Conservation (phyloP, 2,113 vertebrate genomes). For the Synodontis membranacea region DNA sequence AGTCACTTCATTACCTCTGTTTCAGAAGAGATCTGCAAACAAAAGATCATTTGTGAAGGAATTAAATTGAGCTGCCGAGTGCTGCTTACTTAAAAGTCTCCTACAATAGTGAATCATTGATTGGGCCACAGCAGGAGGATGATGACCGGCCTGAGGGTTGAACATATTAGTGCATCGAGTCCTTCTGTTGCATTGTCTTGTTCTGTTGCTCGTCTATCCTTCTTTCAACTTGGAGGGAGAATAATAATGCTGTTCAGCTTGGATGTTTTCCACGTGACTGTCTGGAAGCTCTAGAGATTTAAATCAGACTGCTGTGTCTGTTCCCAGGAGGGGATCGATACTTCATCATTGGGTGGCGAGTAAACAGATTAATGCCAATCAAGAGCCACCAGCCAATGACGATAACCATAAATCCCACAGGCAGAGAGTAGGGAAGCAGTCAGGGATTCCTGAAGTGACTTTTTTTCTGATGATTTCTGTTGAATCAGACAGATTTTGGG, state of each 20-base stretch:
- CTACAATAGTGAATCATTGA: constrained; percentile 22
- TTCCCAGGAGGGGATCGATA: constrained; percentile 44
- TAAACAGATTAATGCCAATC: constrained; percentile 51
- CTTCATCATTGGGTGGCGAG: constrained; percentile 30
- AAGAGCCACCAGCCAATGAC: constrained; percentile 33
- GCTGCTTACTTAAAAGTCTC: constrained; percentile 29
- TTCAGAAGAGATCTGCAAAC: neutral
- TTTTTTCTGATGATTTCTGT: neutral
- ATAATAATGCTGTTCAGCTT: neutral
- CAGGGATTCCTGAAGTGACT: constrained; percentile 28
- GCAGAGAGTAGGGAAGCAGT: neutral
- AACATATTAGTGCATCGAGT: neutral
- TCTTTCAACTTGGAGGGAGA: neutral
- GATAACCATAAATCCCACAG: constrained; percentile 47
- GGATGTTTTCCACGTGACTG: neutral
- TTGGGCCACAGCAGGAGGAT: constrained; percentile 16
- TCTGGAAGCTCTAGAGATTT: constrained; percentile 24
- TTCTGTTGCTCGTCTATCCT: neutral
- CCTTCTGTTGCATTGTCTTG: neutral
- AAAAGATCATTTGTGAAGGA: neutral
- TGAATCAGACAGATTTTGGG: neutral
- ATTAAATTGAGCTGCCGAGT: neutral
- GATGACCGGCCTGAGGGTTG: constrained; percentile 22
- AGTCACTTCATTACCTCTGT: neutral
- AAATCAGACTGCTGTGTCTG: constrained; percentile 38